Base-by-base conservation (phyloP, 2,888 invertebrate genomes). In the Xylocampa areola region DNA sequence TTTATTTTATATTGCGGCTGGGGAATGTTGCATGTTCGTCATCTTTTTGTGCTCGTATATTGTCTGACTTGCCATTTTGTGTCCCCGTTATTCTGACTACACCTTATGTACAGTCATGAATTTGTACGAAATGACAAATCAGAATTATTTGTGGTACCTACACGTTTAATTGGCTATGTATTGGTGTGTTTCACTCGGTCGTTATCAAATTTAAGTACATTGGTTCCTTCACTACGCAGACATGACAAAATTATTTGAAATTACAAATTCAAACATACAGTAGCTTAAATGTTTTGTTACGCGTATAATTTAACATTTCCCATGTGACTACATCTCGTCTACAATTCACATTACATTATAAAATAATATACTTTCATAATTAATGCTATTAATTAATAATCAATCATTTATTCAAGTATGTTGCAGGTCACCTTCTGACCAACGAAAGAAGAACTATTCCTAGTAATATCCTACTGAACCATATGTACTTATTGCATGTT, bases 1-100 rank as follows among this genome's bases (percentile, higher is more conserved):
- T 87, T 85, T 78, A 75, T 87, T 91, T 90, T 85, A 79, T 82
- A 91, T 85, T 88, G 92, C 92, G 92, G 93, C 93, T 94, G 93
- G 92, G 92, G 92, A 94, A 93, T 94, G 94, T 87, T 90, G 93
- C 93, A 93, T 93, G 93, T 74, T 78, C 64, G 81, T 85, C 73
- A 76, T 76, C 67, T 78, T 79, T 69, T 80, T 81, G 80, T 86
- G 76, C 77, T 79, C 77, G 73, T 83, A 59, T 68, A 49, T 76
- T 67, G 61, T 68, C 77, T 84, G 84, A 83, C 67, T 82, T 88
- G 84, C 63, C 82, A 80, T 85, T 82, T 84, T 69, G 63, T 70
- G 25, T 49, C 39, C 39, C 35, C 16, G 44, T 50, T 41, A 44
- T 44, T n/a, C n/a, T 57, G 32, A 39, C 36, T 45, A 49, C 40